Base-by-base conservation (phyloP, 1,140 invertebrate genomes). In the Leptinotarsa defecta region DNA sequence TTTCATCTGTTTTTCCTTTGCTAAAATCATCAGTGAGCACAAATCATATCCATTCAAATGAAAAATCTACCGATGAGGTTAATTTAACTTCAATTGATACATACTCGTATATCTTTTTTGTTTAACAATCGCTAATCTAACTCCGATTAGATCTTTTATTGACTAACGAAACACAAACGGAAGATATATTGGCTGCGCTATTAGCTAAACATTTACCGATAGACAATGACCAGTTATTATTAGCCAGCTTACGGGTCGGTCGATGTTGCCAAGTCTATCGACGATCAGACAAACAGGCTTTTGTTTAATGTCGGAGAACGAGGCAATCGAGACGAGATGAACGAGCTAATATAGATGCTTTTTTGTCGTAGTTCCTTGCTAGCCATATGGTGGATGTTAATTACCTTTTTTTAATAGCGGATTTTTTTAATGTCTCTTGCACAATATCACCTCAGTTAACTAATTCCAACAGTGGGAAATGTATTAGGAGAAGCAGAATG, bases 151-250 rank as follows among this genome's bases (percentile, higher is more conserved):
- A 57, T 57, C 52, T 57, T 57, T 2, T 15, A 57, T 57, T 57
- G 13, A 57, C 52, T n/a, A 57, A 57, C 17, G 6, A 57, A 57
- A 57, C 52, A 57, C 17, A 19, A 57, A 57, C 52, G 3, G 15
- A 19, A n/a, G n/a, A 57, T 19, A 8, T 17, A 57, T 57, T 57
- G 34, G 52, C 52, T 57, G 52, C 52, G 52, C 17, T 57, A 19
- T 57, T 57, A 57, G 52, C 15, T 57, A 57, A 57, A 57, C 52
- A 57, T 57, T 57, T 13, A 17, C 15, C 13, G 15, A 57, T 57
- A 57, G 52, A 57, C 52, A 57, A 57, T 57, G 52, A 57, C 52
- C 52, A 57, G 52, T 57, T 57, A 57, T 57, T 57, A 57, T n/a
- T 57, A 57, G 52, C 52, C 15, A 57, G 52, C 17, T 6, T 57